Conservation (phyloP, 1,140 invertebrate genomes). For the Caenorhabditis inopinata region DNA sequence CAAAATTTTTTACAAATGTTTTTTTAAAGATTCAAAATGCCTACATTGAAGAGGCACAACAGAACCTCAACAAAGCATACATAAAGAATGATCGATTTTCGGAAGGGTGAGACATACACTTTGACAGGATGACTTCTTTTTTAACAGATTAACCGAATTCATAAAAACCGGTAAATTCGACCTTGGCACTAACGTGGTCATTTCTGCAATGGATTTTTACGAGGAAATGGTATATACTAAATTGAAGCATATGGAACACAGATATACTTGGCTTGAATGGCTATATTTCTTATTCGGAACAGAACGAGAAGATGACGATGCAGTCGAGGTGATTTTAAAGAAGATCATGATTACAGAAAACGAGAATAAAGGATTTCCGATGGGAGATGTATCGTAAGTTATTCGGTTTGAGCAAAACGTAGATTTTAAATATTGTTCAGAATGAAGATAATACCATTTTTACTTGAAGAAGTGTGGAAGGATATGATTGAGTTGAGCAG, state of each 20-base stretch:
- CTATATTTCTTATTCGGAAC: background rate
- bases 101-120: background rate
- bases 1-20: too few relatives aligned
- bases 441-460: background rate
- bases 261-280: background rate
- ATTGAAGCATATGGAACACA: background rate
- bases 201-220: background rate
- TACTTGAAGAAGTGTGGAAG: background rate
- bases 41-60: background rate
- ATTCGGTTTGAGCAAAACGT: too few relatives aligned
- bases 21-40: background rate
- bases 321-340: background rate
- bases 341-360: background rate
- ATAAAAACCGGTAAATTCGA: background rate
- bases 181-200: background rate
- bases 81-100: too few relatives aligned
- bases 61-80: too few relatives aligned
- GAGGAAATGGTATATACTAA: background rate
- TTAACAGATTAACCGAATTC: background rate
- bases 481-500: background rate
- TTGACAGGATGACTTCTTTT: background rate
- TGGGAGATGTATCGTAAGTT: background rate
- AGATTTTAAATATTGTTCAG: background rate
- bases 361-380: background rate
- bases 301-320: background rate